These are phyloP conservation scores for Acipenser oxyrinchus DNA, from an alignment of 2,797 vertebrate genomes.

Conservation along the genomic window DNA sequence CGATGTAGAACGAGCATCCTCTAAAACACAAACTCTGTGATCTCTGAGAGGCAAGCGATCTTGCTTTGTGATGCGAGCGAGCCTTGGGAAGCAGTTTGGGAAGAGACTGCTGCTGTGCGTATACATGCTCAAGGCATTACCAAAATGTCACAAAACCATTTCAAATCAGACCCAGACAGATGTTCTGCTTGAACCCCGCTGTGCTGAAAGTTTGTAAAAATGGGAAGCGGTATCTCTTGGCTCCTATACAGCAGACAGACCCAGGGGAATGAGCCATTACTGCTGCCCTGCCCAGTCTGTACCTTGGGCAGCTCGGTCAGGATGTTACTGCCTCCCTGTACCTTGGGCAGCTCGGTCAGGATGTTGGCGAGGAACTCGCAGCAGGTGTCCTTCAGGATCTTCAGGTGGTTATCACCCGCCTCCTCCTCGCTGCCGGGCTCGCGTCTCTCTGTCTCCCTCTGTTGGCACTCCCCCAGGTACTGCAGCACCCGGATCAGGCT, in stretches of 20 bases:
- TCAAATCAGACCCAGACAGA: no score
- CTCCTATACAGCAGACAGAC: no score
- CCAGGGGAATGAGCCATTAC: neutral
- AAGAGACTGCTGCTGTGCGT: no score
- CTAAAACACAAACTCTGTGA: no score
- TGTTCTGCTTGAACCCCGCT: no score
- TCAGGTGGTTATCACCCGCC: conserved; percentile 64
- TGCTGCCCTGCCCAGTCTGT: conserved; percentile 24
- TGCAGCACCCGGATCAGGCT: conserved; percentile 74
- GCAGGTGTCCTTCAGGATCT: conserved; percentile 73
- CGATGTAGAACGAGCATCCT: neutral
- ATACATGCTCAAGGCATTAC: no score
- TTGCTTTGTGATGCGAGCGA: no score
- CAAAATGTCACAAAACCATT: no score
- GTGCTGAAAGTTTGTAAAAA: no score
- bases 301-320: conserved; percentile 71
- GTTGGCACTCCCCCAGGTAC: conserved; percentile 60
- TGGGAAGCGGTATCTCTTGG: no score
- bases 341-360: conserved; percentile 35
- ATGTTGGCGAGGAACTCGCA: conserved; percentile 82
- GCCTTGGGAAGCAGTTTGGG: no score
- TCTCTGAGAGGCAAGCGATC: no score
- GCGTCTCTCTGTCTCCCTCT: conserved; percentile 38
- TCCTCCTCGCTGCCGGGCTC: conserved; percentile 32
- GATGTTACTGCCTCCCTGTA: neutral